phyloP scores from a whole-genome alignment of 2,113 vertebrate species.

The Poeciliopsis turrubarensis region DNA sequence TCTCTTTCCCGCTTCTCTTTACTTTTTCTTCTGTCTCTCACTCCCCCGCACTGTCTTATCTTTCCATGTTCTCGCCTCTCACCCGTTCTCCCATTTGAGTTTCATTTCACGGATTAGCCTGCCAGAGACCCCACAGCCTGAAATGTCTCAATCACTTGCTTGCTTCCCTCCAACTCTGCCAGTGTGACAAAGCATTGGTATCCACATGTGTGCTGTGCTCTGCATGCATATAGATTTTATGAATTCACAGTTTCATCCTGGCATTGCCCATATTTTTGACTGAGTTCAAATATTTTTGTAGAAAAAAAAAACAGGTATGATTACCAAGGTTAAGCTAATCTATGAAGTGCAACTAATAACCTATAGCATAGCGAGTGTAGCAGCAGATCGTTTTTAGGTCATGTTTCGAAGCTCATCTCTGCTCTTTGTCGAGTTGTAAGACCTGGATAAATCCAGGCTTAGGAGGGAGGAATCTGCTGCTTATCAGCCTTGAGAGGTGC shows the following conservation, averaged over 20 bases:
- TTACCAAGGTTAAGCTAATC: background rate
- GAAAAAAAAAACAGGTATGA: background rate
- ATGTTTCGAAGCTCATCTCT: constrained; percentile 57
- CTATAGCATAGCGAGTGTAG: constrained; percentile 25
- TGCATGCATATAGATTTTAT: constrained; percentile 25
- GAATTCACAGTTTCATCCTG: constrained; percentile 37
- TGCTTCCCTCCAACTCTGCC: constrained; percentile 34
- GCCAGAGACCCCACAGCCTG: constrained; percentile 68
- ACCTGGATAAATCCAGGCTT: constrained; percentile 72
- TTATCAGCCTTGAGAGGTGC: constrained; percentile 75
- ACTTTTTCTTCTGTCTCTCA: constrained; percentile 26
- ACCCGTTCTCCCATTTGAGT: constrained; percentile 68
- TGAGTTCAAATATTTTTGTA: constrained; percentile 45
- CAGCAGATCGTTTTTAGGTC: constrained; percentile 64
- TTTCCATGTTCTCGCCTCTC: constrained; percentile 58
- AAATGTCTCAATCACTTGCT: constrained; percentile 74
- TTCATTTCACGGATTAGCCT: constrained; percentile 79
- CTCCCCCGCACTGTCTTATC: constrained; percentile 67
- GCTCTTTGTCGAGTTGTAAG: constrained; percentile 56
- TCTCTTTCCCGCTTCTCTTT: constrained; percentile 43
- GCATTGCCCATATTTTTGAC: constrained; percentile 27
- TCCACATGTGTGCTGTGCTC: constrained; percentile 15
- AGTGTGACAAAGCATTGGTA: constrained; percentile 36
- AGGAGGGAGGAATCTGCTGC: constrained; percentile 70
- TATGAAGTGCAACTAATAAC: background rate